phyloP scores from a whole-genome alignment of 1,140 invertebrate species.

The Mylabris phalerata region DNA sequence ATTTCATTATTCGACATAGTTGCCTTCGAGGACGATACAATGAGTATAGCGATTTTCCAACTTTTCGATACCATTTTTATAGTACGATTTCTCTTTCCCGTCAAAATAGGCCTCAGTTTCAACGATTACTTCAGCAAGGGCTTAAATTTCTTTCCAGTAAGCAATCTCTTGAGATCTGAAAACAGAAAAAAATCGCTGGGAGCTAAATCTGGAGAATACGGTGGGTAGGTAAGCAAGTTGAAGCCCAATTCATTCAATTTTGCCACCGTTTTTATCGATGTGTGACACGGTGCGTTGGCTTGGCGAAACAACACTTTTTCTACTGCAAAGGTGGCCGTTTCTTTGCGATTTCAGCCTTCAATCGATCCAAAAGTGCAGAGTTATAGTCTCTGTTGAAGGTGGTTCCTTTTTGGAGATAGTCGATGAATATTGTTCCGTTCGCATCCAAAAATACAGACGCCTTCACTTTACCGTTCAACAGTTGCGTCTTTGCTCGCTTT shows the following conservation, averaged over 20 bases:
- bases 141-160: constrained; percentile 5
- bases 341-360: constrained; percentile 4
- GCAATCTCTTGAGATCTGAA: constrained; percentile 10
- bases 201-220: neutral
- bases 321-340: constrained; percentile 17
- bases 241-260: neutral
- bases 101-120: constrained; percentile 14
- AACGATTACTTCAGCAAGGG: neutral
- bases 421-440: constrained; percentile 29
- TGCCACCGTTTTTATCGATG: constrained; percentile 13
- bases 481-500: constrained; percentile 26
- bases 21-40: no score
- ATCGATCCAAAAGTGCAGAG: constrained; percentile 19
- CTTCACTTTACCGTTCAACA: constrained; percentile 31
- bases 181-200: neutral
- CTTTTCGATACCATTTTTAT: no score
- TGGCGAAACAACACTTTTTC: constrained; percentile 35
- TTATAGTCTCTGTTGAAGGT: constrained; percentile 27
- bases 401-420: constrained; percentile 27
- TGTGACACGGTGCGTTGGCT: constrained; percentile 24
- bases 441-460: constrained; percentile 31
- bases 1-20: no score
- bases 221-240: neutral
- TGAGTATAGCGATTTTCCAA: no score
- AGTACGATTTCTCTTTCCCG: neutral